Evolutionary conservation across 2,888 invertebrate genomes (phyloP), one percentile per base, ranked within the genome.

Genomic region (Epirrhoe tristata): DNA sequence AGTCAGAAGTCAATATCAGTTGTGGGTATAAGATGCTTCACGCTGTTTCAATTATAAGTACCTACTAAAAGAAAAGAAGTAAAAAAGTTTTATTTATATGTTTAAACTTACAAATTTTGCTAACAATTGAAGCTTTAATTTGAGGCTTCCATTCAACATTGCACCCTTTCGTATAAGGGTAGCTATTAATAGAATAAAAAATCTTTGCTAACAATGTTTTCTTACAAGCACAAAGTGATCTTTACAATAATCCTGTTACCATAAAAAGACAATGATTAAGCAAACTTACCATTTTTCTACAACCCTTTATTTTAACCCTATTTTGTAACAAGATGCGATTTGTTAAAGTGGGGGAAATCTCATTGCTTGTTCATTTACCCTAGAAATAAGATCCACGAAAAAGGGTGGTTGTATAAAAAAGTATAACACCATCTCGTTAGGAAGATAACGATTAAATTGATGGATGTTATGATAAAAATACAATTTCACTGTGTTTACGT

Each of bases 321-420:
- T 88, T 85, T 80, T 79, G 81, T 83, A 87, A 87, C 83, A 86
- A 87, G 84, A 82, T 80, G 78, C 87, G 85, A 92, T 91, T 90
- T 89, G 86, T 88, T 81, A 85, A 84, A 88, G 83, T 81, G 78
- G 73, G 56, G 73, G 66, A 64, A 62, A 85, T 76, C 82, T 83
- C 82, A 83, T 82, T 82, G 84, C 84, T 81, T 82, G 83, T 83
- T 87, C 81, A 82, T 83, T 85, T 81, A 82, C 81, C 77, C 76
- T 24, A 67, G 75, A 77, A 78, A 82, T 78, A 81, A 82, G 74
- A 78, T 71, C 53, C 63, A 43, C 52, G 43, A 55, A 31, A 63
- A 84, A 82, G 84, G 87, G 79, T 77, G 77, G 79, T 79, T 76
- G 78, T 74, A 80, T 76, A 76, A 77, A 77, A 77, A 81, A 75